These are phyloP conservation scores for Drosophila melanogaster DNA, from an alignment of 1,140 invertebrate genomes.

Conservation along the genomic window Release_6_plus_ISO1_MT NT_037436.4:4587501-4588000, in stretches of 20 bases:
- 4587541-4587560: constrained; percentile 56
- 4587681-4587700: constrained; percentile 31
- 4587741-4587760: constrained; percentile 17
- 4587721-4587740: constrained; percentile 73
- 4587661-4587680: constrained; percentile 48
- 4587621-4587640: constrained; percentile 73
- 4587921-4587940: constrained; percentile 80
- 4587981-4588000: constrained; percentile 17
- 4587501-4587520: constrained; percentile 46
- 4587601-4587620: constrained; percentile 57
- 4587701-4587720: constrained; percentile 56
- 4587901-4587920: constrained; percentile 75
- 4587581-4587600: constrained; percentile 44
- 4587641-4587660: constrained; percentile 80
- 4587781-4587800: constrained; percentile 62
- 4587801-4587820: constrained; percentile 75
- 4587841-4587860: constrained; percentile 16
- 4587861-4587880: constrained; percentile 31
- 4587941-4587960: constrained; percentile 81
- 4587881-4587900: constrained; percentile 52
- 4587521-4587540: constrained; percentile 15
- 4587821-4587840: constrained; percentile 72
- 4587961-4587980: constrained; percentile 62
- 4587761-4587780: constrained; percentile 29
- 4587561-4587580: constrained; percentile 64